Evolutionary conservation across 2,797 vertebrate genomes (phyloP), one percentile per base, ranked within the genome.

Genomic region (Chaenodraco wilsoni): DNA sequence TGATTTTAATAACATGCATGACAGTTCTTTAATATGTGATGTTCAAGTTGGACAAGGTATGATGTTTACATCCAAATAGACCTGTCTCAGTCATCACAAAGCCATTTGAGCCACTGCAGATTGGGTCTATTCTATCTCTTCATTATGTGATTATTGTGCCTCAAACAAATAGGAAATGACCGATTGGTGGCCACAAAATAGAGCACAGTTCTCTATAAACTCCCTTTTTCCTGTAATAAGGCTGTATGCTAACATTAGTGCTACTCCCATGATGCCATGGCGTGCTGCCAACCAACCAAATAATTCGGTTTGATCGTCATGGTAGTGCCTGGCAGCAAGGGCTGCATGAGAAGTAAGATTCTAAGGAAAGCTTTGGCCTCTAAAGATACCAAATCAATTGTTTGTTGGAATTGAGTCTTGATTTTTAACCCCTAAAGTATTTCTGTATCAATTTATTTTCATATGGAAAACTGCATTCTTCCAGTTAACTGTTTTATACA

Each of bases 271-370:
- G 33, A 54, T 54, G 27, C 13, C 37, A n/a, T 33, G 43, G 49
- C 1, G 0, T 12, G 9, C 9, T 51, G 57, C 45, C 13, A 68
- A 50, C 33, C 11, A 52, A 16, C 23, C 5, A n/a, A 21, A 19
- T 51, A 1, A 45, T 16, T 46, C 14, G 9, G 19, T 21, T 51
- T 10, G 56, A 56, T 55, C 3, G 1, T 4, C 45, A 44, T 3
- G 0, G 3, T 17, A 9, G 3, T 0, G 48, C 21, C 46, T 6
- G 0, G 16, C 16, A 37, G 0, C 9, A 3, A 17, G 27, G 31
- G 17, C 15, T 50, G 27, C 44, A 1, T 27, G 21, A 2, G 19
- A 33, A 23, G 40, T 56, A 15, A 49, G 2, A 46, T 41, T 57
- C 6, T 2, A 3, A 31, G 16, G 23, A 63, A 67, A 57, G 12